Evolutionary conservation across 2,113 vertebrate genomes (phyloP).

Genomic region (Heterotilapia buettikoferi): DNA sequence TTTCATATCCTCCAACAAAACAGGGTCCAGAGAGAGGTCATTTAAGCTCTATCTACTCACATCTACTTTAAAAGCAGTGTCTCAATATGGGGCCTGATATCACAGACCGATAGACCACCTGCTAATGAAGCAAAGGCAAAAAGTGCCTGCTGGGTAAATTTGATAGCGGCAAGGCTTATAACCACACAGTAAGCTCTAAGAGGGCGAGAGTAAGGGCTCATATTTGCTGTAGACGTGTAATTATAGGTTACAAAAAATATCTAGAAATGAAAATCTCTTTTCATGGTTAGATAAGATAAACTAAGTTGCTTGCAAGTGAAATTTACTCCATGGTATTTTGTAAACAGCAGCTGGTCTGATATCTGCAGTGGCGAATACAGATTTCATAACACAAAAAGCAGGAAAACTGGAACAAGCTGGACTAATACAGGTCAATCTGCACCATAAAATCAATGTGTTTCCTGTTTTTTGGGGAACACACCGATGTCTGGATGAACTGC

Average conservation of each 20-base stretch:
- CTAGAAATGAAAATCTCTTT: not conserved
- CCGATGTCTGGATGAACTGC: not conserved
- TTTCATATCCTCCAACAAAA: not conserved
- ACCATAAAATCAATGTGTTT: not conserved
- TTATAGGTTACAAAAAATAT: not conserved
- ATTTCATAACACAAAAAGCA: not conserved
- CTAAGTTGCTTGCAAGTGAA: not conserved
- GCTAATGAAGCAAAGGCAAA: not conserved
- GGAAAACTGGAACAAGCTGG: constrained; percentile 3
- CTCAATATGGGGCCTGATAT: not conserved
- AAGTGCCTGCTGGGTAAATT: not conserved
- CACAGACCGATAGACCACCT: not conserved
- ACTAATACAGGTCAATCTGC: not conserved
- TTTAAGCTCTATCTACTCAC: not conserved
- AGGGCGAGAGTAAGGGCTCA: not conserved
- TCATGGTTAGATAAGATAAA: not conserved
- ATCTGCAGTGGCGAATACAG: not conserved
- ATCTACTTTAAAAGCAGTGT: not conserved
- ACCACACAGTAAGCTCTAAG: not conserved
- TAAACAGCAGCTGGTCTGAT: not conserved
- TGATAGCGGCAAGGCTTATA: not conserved
- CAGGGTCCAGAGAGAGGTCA: not conserved
- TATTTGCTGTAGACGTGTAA: not conserved
- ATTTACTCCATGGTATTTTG: not conserved
- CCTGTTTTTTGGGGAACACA: not conserved